A percentile compares a stretch with the other conserved stretches of the same genome.
phyloP scores from a whole-genome alignment of 2,888 invertebrate genomes.

The Operophtera brumata region DNA sequence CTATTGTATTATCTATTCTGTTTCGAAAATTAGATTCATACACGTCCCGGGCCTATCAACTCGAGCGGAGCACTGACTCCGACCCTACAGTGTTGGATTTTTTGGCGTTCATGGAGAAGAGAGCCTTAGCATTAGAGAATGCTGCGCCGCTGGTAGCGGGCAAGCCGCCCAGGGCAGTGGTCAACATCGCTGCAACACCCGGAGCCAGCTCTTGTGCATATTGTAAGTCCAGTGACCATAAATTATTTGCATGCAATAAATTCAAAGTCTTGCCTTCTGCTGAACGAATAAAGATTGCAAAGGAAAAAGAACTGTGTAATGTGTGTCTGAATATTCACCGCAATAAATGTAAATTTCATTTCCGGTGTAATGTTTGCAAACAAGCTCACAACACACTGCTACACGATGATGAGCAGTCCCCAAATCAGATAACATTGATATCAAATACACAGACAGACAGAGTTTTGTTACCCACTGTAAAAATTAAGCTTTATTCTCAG shows the following conservation, averaged over 20 bases:
- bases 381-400: background rate
- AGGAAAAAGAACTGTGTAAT: background rate
- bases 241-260: background rate
- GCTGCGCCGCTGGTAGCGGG: too few species aligned
- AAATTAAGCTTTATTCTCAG: background rate
- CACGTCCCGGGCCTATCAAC: background rate
- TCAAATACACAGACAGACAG: too few species aligned
- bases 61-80: background rate
- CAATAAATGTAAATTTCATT: background rate
- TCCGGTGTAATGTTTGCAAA: slow-evolving; percentile 1
- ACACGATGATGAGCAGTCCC: background rate
- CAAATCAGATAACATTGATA: background rate
- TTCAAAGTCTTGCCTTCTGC: background rate
- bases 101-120: slow-evolving; percentile 1
- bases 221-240: background rate
- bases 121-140: background rate
- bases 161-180: too few species aligned
- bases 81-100: background rate
- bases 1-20: background rate
- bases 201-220: too few species aligned
- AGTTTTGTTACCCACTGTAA: background rate
- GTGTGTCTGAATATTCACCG: background rate
- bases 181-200: too few species aligned
- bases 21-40: slow-evolving; percentile 10
- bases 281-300: background rate